Conservation (phyloP, 2,888 invertebrate genomes). For the Aelia acuminata region DNA sequence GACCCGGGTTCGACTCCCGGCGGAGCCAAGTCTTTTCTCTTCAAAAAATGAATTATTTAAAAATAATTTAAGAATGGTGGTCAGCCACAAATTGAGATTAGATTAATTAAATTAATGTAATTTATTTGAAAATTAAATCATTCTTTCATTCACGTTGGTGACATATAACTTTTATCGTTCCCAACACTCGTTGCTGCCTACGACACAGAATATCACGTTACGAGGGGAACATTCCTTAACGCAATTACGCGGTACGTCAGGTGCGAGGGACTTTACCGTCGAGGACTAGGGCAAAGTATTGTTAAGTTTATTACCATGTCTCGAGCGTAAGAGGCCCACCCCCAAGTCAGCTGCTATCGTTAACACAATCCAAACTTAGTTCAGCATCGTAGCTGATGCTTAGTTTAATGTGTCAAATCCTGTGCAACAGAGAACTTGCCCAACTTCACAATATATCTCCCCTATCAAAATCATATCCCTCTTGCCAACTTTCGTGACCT, state of each 20-base stretch:
- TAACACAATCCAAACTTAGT: slow-evolving; percentile 34
- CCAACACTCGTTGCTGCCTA: background rate
- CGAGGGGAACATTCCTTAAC: slow-evolving; percentile 7
- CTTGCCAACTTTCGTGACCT: background rate
- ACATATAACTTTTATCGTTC: too few relatives aligned
- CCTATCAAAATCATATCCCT: background rate
- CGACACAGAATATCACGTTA: background rate
- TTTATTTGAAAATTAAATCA: too few relatives aligned
- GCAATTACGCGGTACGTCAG: background rate
- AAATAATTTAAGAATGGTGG: too few relatives aligned
- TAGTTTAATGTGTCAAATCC: slow-evolving; percentile 31
- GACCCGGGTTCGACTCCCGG: too few relatives aligned
- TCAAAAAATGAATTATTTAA: too few relatives aligned
- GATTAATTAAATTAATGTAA: too few relatives aligned
- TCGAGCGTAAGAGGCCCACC: background rate
- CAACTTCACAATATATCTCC: background rate
- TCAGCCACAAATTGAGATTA: too few relatives aligned
- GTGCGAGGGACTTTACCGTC: background rate
- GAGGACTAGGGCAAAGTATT: slow-evolving; percentile 4
- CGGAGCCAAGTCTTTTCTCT: too few relatives aligned
- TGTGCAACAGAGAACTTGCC: background rate
- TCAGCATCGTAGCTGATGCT: background rate
- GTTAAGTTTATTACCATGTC: slow-evolving; percentile 25
- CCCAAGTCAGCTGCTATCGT: slow-evolving; percentile 13
- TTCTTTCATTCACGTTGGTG: too few relatives aligned